These are phyloP conservation scores for fruit fly (Drosophila melanogaster) DNA, from an alignment of 1,140 invertebrate genomes.

Conservation along the genomic window DNA sequence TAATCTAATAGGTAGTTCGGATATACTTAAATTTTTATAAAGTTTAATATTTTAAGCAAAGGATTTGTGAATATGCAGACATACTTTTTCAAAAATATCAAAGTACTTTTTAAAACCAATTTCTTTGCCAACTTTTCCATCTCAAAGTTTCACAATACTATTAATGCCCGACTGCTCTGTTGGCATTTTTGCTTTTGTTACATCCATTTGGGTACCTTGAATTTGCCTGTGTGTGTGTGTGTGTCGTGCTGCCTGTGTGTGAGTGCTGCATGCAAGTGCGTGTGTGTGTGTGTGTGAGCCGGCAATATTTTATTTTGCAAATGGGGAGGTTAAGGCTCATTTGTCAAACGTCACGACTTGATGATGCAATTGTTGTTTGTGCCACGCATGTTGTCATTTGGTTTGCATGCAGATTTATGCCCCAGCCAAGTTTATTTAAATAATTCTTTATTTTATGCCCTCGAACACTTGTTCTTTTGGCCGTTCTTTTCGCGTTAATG, in stretches of 20 bases:
- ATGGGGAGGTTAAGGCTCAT: slow-evolving; percentile 65
- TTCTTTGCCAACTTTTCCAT: neutral
- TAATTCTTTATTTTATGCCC: slow-evolving; percentile 45
- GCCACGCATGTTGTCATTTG: slow-evolving; percentile 61
- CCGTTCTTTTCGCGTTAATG: slow-evolving; percentile 10
- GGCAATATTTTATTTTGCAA: slow-evolving; percentile 75
- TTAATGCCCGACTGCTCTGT: slow-evolving; percentile 43
- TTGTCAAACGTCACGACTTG: slow-evolving; percentile 81
- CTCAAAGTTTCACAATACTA: neutral
- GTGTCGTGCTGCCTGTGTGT: slow-evolving; percentile 4
- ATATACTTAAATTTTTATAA: no score
- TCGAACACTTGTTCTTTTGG: neutral
- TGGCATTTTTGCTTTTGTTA: slow-evolving; percentile 72
- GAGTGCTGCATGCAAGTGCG: slow-evolving; percentile 17
- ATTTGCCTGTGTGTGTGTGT: slow-evolving; percentile 34
- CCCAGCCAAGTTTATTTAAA: slow-evolving; percentile 63
- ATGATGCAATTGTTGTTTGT: slow-evolving; percentile 78
- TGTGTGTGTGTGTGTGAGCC: slow-evolving; percentile 26
- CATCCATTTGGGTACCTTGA: slow-evolving; percentile 77
- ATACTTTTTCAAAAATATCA: no score
- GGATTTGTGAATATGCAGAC: no score
- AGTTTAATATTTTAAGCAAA: no score
- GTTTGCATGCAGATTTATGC: slow-evolving; percentile 76
- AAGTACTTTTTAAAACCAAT: no score
- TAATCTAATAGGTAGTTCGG: no score